A percentile compares a stretch with the other conserved stretches of the same genome.
Evolutionary conservation across 1,140 invertebrate genomes (phyloP).

Genomic region (Platorchestia sp.): DNA sequence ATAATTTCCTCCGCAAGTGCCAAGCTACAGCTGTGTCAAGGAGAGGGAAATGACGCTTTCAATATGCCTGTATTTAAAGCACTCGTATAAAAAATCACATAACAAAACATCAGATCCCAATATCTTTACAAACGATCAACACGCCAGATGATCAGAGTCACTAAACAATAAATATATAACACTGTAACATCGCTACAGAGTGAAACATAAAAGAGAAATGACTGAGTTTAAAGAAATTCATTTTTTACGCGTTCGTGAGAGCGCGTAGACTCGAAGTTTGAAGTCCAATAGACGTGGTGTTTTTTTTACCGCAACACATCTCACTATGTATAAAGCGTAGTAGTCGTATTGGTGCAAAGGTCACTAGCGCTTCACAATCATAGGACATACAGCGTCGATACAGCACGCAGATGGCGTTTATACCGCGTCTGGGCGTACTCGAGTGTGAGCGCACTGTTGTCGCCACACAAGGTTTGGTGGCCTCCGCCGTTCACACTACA

Average conservation of each 20-base stretch:
- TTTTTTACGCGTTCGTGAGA: not conserved
- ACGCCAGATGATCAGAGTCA: not conserved
- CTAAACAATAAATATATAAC: not conserved
- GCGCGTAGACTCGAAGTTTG: not conserved
- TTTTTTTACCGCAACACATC: too few species aligned
- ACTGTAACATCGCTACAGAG: not conserved
- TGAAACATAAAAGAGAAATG: not conserved
- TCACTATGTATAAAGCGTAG: too few species aligned
- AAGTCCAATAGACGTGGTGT: too few species aligned
- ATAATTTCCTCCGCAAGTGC: too few species aligned
- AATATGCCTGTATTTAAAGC: not conserved
- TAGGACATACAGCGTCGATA: too few species aligned
- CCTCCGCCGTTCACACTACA: too few species aligned
- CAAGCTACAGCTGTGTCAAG: not conserved
- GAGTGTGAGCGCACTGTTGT: too few species aligned
- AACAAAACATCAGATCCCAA: not conserved
- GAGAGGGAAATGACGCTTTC: not conserved
- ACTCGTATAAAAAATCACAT: not conserved
- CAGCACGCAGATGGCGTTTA: too few species aligned
- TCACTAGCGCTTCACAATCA: too few species aligned
- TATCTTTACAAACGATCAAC: not conserved
- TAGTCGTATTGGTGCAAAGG: too few species aligned
- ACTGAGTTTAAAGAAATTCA: not conserved
- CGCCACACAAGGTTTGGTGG: too few species aligned
- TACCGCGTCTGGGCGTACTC: too few species aligned